Evolutionary conservation across 2,113 vertebrate species (phyloP).

Genomic region (Lates calcarifer): DNA sequence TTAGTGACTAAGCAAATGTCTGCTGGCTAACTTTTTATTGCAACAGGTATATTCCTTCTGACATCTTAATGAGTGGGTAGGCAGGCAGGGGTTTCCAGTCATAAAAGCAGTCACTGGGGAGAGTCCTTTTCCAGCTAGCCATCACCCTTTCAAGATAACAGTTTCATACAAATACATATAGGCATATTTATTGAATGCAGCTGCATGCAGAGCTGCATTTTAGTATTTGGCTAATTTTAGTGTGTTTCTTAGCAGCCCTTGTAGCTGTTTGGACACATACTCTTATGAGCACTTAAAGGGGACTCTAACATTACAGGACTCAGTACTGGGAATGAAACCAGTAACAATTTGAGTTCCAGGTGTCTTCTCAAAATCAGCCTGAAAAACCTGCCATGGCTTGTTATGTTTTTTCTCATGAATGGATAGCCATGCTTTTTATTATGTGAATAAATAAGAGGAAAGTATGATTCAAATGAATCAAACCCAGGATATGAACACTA

Average conservation of each 20-base stretch:
- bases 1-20: conserved; percentile 59
- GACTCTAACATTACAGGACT: conserved; percentile 14
- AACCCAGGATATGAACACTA: not conserved
- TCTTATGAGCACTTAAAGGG: not conserved
- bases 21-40: conserved; percentile 55
- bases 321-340: conserved; percentile 25
- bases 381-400: conserved; percentile 28
- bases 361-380: conserved; percentile 40
- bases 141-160: conserved; percentile 48
- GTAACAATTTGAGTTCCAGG: conserved; percentile 40
- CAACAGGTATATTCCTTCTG: conserved; percentile 60
- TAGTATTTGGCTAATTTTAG: conserved; percentile 30
- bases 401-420: conserved; percentile 1
- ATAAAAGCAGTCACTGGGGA: conserved; percentile 47
- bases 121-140: conserved; percentile 35
- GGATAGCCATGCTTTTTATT: conserved; percentile 21
- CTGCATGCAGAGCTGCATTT: conserved; percentile 11
- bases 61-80: conserved; percentile 61
- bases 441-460: conserved; percentile 24
- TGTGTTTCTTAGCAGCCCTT: conserved; percentile 21
- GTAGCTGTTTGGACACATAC: conserved; percentile 35
- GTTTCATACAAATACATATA: conserved; percentile 43
- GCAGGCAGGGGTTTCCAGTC: conserved; percentile 55
- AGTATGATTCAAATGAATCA: conserved; percentile 22
- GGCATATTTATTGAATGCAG: conserved; percentile 48